Evolutionary conservation across 2,888 invertebrate species (phyloP).

Genomic region (Masnerella sp.): DNA sequence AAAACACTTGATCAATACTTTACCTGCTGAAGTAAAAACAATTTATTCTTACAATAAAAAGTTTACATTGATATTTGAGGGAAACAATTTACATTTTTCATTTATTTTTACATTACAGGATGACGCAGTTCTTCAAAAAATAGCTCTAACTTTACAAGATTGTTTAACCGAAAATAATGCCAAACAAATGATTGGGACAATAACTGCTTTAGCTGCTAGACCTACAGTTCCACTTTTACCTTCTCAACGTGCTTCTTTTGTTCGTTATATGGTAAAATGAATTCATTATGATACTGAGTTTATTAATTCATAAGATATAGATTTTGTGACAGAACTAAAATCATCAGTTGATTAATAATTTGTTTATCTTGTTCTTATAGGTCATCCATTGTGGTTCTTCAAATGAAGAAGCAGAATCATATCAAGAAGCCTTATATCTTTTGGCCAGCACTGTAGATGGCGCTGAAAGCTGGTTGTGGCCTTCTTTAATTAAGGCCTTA

Average conservation of each 20-base stretch:
- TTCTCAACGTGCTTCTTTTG: constrained; percentile 69
- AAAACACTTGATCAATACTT: constrained; percentile 71
- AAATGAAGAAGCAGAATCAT: constrained; percentile 69
- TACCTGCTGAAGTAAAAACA: constrained; percentile 73
- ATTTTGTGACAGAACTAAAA: too few relatives aligned
- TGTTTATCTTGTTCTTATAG: too few relatives aligned
- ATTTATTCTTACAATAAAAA: too few relatives aligned
- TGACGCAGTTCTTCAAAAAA: constrained; percentile 69
- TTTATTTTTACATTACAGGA: constrained; percentile 63
- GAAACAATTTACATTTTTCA: too few relatives aligned
- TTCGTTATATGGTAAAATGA: constrained; percentile 70
- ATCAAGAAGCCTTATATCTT: constrained; percentile 72
- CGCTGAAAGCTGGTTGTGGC: constrained; percentile 74
- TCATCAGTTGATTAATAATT: too few relatives aligned
- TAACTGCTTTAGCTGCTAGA: constrained; percentile 71
- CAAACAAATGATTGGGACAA: constrained; percentile 70
- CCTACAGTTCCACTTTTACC: constrained; percentile 70
- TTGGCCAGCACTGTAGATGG: constrained; percentile 73
- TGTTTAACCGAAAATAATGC: constrained; percentile 69
- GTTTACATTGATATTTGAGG: too few relatives aligned
- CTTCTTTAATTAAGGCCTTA: constrained; percentile 68
- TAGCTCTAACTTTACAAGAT: constrained; percentile 72
- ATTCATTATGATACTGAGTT: background rate
- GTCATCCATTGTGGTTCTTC: constrained; percentile 67
- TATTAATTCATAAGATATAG: too few relatives aligned